These are phyloP conservation scores for Polydrusus cervinus DNA, from an alignment of 2,888 invertebrate genomes.

Conservation along the genomic window DNA sequence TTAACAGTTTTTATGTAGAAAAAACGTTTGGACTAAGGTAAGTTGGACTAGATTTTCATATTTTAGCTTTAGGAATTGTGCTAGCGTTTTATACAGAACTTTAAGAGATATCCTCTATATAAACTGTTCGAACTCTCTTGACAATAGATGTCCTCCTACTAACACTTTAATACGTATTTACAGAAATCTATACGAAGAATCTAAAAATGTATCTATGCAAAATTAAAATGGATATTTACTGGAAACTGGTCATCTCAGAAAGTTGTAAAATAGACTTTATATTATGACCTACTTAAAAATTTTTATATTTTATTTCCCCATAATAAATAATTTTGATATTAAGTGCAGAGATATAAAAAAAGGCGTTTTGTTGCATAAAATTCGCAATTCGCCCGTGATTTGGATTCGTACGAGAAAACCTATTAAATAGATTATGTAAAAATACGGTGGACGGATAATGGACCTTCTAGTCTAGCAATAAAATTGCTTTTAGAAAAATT, in stretches of 20 bases:
- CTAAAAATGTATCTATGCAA: background rate
- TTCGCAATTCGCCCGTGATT: background rate
- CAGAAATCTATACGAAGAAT: too few relatives aligned
- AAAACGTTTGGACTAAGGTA: too few relatives aligned
- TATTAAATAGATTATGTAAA: background rate
- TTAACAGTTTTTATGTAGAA: too few relatives aligned
- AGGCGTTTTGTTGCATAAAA: background rate
- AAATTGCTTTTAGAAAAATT: conserved; percentile 2
- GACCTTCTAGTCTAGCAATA: background rate
- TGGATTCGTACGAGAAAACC: background rate
- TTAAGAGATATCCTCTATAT: too few relatives aligned
- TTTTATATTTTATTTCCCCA: background rate
- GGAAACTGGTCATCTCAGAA: conserved; percentile 1
- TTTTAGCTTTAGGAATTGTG: too few relatives aligned
- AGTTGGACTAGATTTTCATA: too few relatives aligned
- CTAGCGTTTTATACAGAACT: too few relatives aligned
- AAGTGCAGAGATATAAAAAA: background rate
- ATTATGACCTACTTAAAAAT: background rate
- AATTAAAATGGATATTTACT: conserved; percentile 13
- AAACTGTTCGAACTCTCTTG: too few relatives aligned
- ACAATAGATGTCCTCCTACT: too few relatives aligned
- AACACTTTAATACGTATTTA: too few relatives aligned
- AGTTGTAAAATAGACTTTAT: background rate
- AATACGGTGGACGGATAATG: background rate
- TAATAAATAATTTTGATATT: too few relatives aligned